Evolutionary conservation across 2,113 vertebrate species (phyloP).

Genomic region (Ancistrus triradiatus): DNA sequence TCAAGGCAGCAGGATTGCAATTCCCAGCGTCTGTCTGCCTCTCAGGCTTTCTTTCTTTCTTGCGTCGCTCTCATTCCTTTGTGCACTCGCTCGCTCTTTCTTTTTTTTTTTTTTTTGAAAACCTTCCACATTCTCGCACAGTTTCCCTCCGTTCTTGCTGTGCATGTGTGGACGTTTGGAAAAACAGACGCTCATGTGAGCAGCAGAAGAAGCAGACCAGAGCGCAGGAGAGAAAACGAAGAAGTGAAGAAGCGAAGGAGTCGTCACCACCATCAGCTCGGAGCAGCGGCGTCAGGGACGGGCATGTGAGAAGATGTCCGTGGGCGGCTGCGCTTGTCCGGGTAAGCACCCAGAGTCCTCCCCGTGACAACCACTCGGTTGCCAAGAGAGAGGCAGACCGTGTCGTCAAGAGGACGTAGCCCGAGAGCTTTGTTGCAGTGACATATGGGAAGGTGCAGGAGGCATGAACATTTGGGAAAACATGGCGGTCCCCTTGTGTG

Average conservation of each 20-base stretch:
- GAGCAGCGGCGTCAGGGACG: conserved; percentile 64
- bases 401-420: conserved; percentile 46
- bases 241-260: conserved; percentile 45
- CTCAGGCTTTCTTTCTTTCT: conserved; percentile 46
- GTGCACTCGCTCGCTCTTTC: conserved; percentile 42
- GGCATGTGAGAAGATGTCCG: conserved; percentile 95
- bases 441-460: conserved; percentile 61
- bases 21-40: conserved; percentile 55
- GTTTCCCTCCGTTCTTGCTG: conserved; percentile 28
- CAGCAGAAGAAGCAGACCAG: conserved; percentile 50
- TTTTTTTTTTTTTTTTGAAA: conserved; percentile 13
- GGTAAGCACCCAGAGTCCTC: conserved; percentile 70
- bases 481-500: conserved; percentile 40
- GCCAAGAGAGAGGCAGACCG: conserved; percentile 15
- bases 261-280: conserved; percentile 68
- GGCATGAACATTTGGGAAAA: conserved; percentile 23
- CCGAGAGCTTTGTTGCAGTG: conserved; percentile 61
- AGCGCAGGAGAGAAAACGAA: not conserved
- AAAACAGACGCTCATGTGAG: conserved; percentile 76
- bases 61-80: conserved; percentile 47
- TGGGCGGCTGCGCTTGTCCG: conserved; percentile 90
- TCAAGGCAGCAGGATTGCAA: conserved; percentile 46
- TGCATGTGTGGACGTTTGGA: conserved; percentile 57
- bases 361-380: conserved; percentile 53
- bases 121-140: conserved; percentile 37